These are phyloP conservation scores for Chanos chanos DNA, from an alignment of 2,797 vertebrate genomes.

Conservation along the genomic window DNA sequence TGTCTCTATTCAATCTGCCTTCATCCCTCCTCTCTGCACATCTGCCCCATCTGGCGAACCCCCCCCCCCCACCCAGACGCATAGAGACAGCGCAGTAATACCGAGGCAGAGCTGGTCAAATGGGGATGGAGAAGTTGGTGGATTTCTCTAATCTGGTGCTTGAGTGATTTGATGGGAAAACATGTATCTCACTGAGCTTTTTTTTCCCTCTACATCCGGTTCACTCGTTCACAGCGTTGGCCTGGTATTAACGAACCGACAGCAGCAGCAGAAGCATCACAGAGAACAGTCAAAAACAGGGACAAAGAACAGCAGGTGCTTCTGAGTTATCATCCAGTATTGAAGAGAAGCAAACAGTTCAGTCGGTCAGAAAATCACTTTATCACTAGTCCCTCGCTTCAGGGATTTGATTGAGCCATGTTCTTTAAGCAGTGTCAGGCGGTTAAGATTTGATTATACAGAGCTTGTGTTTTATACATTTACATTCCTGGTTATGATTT, in stretches of 20 bases:
- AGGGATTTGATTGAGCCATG: too few species aligned
- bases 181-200: not conserved
- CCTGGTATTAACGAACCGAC: too few species aligned
- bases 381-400: too few species aligned
- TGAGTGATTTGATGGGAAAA: slow-evolving; percentile 3
- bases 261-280: not conserved
- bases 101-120: not conserved
- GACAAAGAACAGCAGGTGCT: too few species aligned
- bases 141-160: not conserved
- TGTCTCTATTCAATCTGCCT: not conserved
- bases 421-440: too few species aligned
- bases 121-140: not conserved
- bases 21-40: slow-evolving; percentile 28
- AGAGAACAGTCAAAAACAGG: too few species aligned
- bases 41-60: slow-evolving; percentile 38
- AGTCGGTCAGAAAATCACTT: too few species aligned
- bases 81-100: not conserved
- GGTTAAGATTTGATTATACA: too few species aligned
- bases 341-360: too few species aligned
- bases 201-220: not conserved
- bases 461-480: too few species aligned
- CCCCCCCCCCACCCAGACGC: not conserved
- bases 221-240: not conserved
- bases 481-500: too few species aligned
- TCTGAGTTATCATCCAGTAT: too few species aligned